Base-by-base conservation (phyloP, 1,140 invertebrate genomes). In the Geopemphigus sp. region DNA sequence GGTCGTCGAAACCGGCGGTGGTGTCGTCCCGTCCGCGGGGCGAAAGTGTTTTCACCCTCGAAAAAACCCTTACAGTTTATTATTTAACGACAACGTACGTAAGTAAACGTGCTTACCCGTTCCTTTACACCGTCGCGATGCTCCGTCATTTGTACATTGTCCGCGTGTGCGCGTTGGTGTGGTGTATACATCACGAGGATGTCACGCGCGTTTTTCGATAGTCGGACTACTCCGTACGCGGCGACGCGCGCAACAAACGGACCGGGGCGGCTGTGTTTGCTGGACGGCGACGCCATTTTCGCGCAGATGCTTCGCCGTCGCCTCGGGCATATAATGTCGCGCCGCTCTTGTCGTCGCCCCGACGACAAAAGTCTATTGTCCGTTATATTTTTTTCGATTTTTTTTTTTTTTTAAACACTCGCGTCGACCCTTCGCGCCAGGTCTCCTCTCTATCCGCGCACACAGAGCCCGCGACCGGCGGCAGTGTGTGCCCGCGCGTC, bases 311-410 rank as follows among this genome's bases (percentile, higher is more conserved):
- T 22, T 72, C 24, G 5, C 24, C 68, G 32, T 39, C n/a, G n/a
- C n/a, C n/a, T n/a, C n/a, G n/a, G n/a, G n/a, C n/a, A n/a, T n/a
- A n/a, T n/a, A n/a, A 39, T 8, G 32, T 39, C 32, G 8, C 32
- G 8, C 32, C 32, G n/a, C 68, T 53, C 24, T 70, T 29, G 29
- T n/a, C 22, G 17, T 11, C 24, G 70, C 10, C 32, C 54, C n/a
- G n/a, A 22, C 59, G 57, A 78, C 74, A 78, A 78, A 78, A 61
- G 17, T 50, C 74, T 50, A 26, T 78, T 78, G 74, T 78, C 26
- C 68, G 6, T 39, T 22, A 39, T 59, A 10, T 61, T 39, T 8
- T 39, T 39, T 39, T 39, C 32, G 8, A 39, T 39, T 63, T 50
- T 76, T 32, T 10, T 59, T 61, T 22, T 59, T 61, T 5, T 32